Evolutionary conservation across 2,888 invertebrate species (phyloP).

Genomic region (Yponomeuta malinellus): DNA sequence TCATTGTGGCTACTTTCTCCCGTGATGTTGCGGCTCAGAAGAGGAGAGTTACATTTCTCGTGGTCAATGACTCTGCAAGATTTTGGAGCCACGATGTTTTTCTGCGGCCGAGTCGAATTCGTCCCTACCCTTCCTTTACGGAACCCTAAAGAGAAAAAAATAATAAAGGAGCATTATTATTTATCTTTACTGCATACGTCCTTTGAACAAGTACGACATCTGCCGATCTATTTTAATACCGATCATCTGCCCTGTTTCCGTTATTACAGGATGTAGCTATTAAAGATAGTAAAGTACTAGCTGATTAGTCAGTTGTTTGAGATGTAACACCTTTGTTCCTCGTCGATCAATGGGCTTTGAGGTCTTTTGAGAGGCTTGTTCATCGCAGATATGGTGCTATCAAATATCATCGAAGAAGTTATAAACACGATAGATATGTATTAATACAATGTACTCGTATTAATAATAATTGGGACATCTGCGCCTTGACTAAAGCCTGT

Average conservation of each 20-base stretch:
- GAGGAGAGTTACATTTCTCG: too few species aligned
- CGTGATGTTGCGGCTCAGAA: too few species aligned
- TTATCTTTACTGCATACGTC: conserved; percentile 52
- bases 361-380: neutral
- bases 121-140: too few species aligned
- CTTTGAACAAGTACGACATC: conserved; percentile 37
- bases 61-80: too few species aligned
- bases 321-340: conserved; percentile 1
- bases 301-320: neutral
- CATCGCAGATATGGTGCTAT: neutral
- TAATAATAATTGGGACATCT: too few species aligned
- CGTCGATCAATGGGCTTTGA: neutral
- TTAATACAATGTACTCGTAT: too few species aligned
- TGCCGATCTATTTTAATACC: conserved; percentile 45
- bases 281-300: neutral
- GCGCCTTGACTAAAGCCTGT: too few species aligned
- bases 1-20: too few species aligned
- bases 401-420: too few species aligned
- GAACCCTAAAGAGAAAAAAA: conserved; percentile 21
- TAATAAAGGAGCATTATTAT: conserved; percentile 36
- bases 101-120: too few species aligned
- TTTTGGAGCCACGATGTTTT: too few species aligned
- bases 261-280: conserved; percentile 16
- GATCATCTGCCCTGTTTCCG: conserved; percentile 36
- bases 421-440: too few species aligned